Percentiles rank a stretch among this genome's conserved stretches.
These are phyloP conservation scores for Apodemus sylvaticus DNA, from an alignment of 2,113 vertebrate species.

Conservation along the genomic window DNA sequence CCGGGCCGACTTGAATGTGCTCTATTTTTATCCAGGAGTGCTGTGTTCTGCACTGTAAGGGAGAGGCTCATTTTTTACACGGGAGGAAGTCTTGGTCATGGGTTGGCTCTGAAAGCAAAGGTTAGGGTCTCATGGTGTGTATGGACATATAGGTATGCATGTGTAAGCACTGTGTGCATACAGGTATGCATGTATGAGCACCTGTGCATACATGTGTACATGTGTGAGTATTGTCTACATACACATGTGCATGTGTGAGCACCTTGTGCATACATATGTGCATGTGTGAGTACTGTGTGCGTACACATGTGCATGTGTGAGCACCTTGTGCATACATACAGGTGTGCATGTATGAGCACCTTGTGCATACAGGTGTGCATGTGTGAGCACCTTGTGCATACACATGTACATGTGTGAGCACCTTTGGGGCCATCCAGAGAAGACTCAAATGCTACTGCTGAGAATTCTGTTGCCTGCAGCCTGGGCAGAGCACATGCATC, in stretches of 20 bases:
- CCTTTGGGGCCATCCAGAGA: background rate
- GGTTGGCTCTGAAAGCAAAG: background rate
- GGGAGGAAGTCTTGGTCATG: background rate
- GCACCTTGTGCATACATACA: no score
- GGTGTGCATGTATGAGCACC: no score
- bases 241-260: background rate
- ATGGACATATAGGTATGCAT: background rate
- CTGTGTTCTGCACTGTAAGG: constrained; percentile 68
- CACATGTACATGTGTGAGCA: background rate
- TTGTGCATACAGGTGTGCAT: no score
- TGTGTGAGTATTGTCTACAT: background rate
- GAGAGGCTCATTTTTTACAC: constrained; percentile 55
- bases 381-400: background rate
- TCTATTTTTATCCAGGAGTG: constrained; percentile 85
- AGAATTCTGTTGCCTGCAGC: background rate
- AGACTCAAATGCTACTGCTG: accelerated
- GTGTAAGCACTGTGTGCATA: accelerated
- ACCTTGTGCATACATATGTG: background rate
- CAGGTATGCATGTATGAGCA: background rate
- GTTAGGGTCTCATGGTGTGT: background rate
- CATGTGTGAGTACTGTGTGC: background rate
- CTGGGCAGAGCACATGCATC: accelerated
- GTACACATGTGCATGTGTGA: no score
- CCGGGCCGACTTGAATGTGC: constrained; percentile 69
- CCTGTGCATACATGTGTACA: accelerated